These are phyloP conservation scores for Batillaria attramentaria DNA, from an alignment of 1,140 invertebrate species.

Conservation along the genomic window DNA sequence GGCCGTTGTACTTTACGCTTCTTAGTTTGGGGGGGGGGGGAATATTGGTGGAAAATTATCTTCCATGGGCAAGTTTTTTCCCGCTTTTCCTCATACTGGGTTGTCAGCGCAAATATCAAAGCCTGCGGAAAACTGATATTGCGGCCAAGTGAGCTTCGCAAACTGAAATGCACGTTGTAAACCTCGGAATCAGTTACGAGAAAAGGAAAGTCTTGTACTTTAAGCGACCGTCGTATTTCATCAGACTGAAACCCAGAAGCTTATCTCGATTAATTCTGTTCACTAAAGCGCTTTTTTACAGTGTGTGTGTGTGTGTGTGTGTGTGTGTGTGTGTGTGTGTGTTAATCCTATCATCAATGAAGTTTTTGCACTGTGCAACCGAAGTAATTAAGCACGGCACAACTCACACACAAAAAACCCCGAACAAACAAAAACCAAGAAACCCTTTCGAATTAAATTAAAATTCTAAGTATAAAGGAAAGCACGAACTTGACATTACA, in stretches of 20 bases:
- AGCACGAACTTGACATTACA: neutral
- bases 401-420: too few relatives aligned
- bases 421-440: neutral
- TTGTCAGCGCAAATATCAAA: too few relatives aligned
- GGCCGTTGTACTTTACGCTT: too few relatives aligned
- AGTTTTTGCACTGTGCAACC: too few relatives aligned
- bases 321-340: neutral
- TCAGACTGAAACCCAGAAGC: neutral
- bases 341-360: neutral
- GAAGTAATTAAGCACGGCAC: too few relatives aligned
- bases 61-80: too few relatives aligned
- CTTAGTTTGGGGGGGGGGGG: too few relatives aligned
- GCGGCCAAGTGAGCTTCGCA: neutral
- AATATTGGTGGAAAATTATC: too few relatives aligned
- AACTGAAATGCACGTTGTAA: neutral
- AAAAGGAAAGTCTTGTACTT: neutral
- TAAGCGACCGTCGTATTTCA: neutral
- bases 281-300: neutral
- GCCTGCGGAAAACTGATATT: neutral
- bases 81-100: too few relatives aligned
- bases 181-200: too few relatives aligned
- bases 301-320: constrained; percentile 4
- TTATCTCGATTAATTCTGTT: neutral
- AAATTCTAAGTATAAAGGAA: neutral
- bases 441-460: neutral